Base-by-base conservation (phyloP, 2,113 vertebrate species). In the Bubalus kerabau region DNA sequence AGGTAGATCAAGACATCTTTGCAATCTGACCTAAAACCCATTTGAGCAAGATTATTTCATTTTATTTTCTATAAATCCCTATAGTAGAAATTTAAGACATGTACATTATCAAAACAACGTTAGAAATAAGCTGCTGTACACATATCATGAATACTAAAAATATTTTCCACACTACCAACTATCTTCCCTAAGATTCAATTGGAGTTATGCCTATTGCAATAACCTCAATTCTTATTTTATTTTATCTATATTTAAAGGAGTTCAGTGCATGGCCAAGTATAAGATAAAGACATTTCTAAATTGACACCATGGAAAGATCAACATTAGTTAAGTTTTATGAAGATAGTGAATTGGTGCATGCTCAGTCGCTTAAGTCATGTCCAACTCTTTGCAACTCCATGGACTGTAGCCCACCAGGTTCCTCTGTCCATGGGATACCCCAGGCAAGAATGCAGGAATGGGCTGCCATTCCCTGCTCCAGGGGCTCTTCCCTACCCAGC, bases 1-100 rank as follows among this genome's bases (percentile, higher is more conserved):
- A 95, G 54, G 40, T 32, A 50, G 16, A 32, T 97, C 88, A 97
- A 74, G 54, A 91, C 30, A 32, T 95, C 36, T 88, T 98, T 90
- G 67, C 74, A 97, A 81, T 87, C 80, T 87, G 95, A 85, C 67
- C 30, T 96, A 95, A 97, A 95, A 80, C 56, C 88, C 95, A 86
- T 62, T 76, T 96, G 82, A 0, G 0, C 76, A 97, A 98, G 19
- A 74, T 71, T 85, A 46, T 15, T 87, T 43, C 32, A 59, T 74
- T 89, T 97, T 46, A 0, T 59, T 64, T 90, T 36, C 86, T 67
- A 15, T 28, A 87, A 92, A 83, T 78, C 17, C 36, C 76, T 74
- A 54, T 23, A 64, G n/a, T 26, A 96, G 57, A 92, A 74, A 57
- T 67, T 93, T 23, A 71, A 94, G 24, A 43, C 56, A 96, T 2